Evolutionary conservation across 2,888 invertebrate species (phyloP).

Genomic region (Microctonus hyperodae): DNA sequence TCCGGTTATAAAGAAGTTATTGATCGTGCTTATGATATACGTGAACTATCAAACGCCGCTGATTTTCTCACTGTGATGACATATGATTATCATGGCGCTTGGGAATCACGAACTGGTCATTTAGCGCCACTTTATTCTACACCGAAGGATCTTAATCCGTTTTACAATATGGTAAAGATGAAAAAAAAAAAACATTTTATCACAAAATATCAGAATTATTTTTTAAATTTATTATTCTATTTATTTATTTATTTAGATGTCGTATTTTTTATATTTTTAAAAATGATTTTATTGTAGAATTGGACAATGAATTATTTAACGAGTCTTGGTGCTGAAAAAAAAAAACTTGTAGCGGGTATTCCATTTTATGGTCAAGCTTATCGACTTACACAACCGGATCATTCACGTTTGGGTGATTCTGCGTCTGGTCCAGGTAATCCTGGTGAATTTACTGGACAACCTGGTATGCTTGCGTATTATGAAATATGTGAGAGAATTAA

Average conservation of each 20-base stretch:
- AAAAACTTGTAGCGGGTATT: slow-evolving; percentile 81
- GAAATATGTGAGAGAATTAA: slow-evolving; percentile 77
- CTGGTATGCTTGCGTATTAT: slow-evolving; percentile 87
- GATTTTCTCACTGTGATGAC: slow-evolving; percentile 88
- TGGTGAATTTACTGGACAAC: slow-evolving; percentile 83
- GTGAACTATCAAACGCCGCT: slow-evolving; percentile 71
- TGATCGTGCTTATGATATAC: slow-evolving; percentile 83
- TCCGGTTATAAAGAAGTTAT: slow-evolving; percentile 93
- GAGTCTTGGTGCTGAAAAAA: slow-evolving; percentile 76
- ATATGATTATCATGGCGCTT: slow-evolving; percentile 90
- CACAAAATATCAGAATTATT: too few species aligned
- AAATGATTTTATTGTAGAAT: slow-evolving; percentile 69
- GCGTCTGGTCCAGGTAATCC: slow-evolving; percentile 79
- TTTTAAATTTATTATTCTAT: background rate
- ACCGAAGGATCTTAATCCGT: slow-evolving; percentile 73
- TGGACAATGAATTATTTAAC: slow-evolving; percentile 81
- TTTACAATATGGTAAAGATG: slow-evolving; percentile 76
- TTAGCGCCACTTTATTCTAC: slow-evolving; percentile 78
- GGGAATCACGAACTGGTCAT: slow-evolving; percentile 83
- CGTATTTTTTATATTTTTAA: background rate
- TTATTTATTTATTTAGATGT: too few species aligned
- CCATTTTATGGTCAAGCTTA: slow-evolving; percentile 91
- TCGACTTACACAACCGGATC: slow-evolving; percentile 66
- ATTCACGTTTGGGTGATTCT: slow-evolving; percentile 68
- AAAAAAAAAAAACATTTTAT: too few species aligned